These are phyloP conservation scores for Drosophila varians DNA, from an alignment of 1,140 invertebrate genomes.

Conservation along the genomic window DNA sequence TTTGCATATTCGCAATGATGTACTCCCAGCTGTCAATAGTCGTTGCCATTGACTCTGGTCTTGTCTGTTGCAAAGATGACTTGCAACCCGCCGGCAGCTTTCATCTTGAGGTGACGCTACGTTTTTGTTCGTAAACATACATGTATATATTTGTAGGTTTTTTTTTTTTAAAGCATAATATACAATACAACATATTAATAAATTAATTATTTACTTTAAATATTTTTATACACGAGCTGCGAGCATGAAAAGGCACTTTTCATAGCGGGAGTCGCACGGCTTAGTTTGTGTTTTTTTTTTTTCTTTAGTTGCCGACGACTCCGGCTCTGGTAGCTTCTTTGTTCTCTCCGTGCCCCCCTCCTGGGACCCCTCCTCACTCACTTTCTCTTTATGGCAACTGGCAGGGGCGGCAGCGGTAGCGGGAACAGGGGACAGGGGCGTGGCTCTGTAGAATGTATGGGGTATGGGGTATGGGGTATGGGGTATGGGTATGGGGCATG, in stretches of 20 bases:
- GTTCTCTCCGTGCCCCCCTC: constrained; percentile 21
- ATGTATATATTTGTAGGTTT: constrained; percentile 31
- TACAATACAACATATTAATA: constrained; percentile 60
- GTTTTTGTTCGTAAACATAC: constrained; percentile 22
- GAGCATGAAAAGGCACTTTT: constrained; percentile 36
- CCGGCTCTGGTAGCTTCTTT: constrained; percentile 39
- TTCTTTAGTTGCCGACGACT: background rate
- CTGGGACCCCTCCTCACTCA: constrained; percentile 19
- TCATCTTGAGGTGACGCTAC: background rate
- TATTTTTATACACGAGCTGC: constrained; percentile 53
- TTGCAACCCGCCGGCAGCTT: constrained; percentile 29
- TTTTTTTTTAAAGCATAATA: constrained; percentile 42
- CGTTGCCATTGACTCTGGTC: background rate
- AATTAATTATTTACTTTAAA: constrained; percentile 61
- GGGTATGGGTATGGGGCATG: too few relatives aligned
- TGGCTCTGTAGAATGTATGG: background rate
- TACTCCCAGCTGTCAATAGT: background rate
- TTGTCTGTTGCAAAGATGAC: constrained; percentile 8
- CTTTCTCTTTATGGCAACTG: constrained; percentile 59
- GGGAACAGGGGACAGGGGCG: constrained; percentile 1
- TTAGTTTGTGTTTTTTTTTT: background rate
- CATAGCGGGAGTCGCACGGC: background rate
- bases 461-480: background rate
- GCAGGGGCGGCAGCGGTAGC: background rate
- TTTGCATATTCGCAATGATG: background rate